A percentile compares a stretch with the other conserved stretches of the same genome.
Conservation (phyloP, 2,113 vertebrate species). For the Erinaceus europaeus region DNA sequence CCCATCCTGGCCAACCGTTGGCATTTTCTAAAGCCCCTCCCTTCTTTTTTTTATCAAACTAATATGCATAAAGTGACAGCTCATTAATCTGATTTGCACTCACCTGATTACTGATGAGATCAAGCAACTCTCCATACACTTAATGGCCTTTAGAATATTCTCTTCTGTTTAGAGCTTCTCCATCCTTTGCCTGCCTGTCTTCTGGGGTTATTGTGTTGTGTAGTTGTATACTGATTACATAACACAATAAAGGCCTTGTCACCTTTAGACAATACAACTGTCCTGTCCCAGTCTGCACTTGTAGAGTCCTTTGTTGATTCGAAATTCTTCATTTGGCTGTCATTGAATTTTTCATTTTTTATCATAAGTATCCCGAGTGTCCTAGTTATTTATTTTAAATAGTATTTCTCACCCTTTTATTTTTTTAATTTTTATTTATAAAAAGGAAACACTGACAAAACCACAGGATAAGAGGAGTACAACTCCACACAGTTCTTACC, state of each 20-base stretch:
- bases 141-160: background rate
- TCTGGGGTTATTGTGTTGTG: background rate
- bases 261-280: background rate
- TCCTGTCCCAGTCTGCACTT: background rate
- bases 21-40: background rate
- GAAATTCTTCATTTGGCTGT: background rate
- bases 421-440: too few relatives aligned
- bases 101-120: background rate
- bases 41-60: background rate
- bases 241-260: too few relatives aligned
- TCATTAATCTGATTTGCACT: background rate
- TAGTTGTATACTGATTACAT: background rate
- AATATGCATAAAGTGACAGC: background rate
- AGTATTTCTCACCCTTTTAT: too few relatives aligned
- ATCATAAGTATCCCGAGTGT: too few relatives aligned
- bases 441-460: too few relatives aligned
- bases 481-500: too few relatives aligned
- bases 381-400: too few relatives aligned
- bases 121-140: background rate
- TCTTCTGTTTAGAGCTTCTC: background rate
- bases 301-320: background rate
- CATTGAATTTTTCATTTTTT: background rate
- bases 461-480: too few relatives aligned
- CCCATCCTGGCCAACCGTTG: background rate
- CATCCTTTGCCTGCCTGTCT: background rate